A percentile compares a stretch with the other conserved stretches of the same genome.
Conservation (phyloP, 2,797 vertebrate species). For the Peromyscus melanophrys region DNA sequence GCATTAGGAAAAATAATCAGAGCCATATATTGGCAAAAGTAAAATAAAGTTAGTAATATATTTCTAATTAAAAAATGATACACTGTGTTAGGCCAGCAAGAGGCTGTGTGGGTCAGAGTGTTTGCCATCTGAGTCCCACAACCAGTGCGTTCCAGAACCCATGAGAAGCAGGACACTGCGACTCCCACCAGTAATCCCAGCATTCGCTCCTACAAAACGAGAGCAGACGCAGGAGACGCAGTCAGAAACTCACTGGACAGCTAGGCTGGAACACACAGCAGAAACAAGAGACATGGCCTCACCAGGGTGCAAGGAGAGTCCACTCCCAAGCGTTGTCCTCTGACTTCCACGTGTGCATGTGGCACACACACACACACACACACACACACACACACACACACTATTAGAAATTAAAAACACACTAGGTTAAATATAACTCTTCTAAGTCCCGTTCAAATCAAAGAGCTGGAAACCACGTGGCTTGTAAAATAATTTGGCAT, state of each 20-base stretch:
- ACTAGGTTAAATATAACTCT: background rate
- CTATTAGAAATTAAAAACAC: background rate
- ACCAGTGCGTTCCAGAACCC: background rate
- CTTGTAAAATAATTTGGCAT: slow-evolving; percentile 62
- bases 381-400: background rate
- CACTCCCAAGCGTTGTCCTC: background rate
- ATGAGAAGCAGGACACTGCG: background rate
- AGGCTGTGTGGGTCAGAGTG: background rate
- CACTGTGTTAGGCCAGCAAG: background rate
- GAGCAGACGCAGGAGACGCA: background rate
- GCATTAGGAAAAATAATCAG: background rate
- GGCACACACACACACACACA: background rate
- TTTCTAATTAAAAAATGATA: background rate
- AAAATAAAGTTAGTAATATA: slow-evolving; percentile 6
- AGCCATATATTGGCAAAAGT: background rate
- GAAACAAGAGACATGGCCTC: background rate
- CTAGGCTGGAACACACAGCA: no score
- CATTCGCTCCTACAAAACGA: no score
- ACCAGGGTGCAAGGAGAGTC: background rate
- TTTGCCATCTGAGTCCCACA: background rate
- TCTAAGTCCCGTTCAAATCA: background rate
- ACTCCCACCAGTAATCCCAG: background rate
- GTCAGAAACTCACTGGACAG: background rate
- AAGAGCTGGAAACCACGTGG: slow-evolving; percentile 3
- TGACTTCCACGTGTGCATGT: background rate